A percentile compares a stretch with the other conserved stretches of the same genome.
Conservation (phyloP, 2,888 invertebrate genomes). For the Machimus atricapillus region DNA sequence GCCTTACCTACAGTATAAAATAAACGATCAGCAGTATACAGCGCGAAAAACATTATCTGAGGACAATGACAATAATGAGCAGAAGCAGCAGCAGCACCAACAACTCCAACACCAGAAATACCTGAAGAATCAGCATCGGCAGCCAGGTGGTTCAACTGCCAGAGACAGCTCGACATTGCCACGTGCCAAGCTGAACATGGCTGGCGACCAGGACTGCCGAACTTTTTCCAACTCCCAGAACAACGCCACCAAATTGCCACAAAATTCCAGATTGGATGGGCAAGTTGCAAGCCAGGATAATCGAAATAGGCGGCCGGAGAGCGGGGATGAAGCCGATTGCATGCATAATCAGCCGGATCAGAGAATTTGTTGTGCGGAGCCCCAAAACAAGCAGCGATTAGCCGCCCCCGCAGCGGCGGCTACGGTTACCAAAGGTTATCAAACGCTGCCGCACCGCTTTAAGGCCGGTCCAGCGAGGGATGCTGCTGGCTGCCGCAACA, state of each 20-base stretch:
- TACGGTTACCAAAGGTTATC: slow-evolving; percentile 39
- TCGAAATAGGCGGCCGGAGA: background rate
- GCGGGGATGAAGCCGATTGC: background rate
- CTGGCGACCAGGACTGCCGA: background rate
- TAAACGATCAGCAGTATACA: slow-evolving; percentile 47
- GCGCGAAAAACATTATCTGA: slow-evolving; percentile 27
- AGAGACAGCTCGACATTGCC: slow-evolving; percentile 13
- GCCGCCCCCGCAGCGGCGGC: background rate
- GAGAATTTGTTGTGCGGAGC: background rate
- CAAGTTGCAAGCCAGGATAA: background rate
- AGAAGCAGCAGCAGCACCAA: slow-evolving; percentile 38
- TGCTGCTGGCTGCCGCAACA: background rate
- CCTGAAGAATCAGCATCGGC: background rate
- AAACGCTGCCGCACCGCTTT: slow-evolving; percentile 41
- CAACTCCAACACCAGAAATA: background rate
- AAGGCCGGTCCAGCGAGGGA: background rate
- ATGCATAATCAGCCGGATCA: background rate
- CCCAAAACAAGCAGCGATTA: background rate
- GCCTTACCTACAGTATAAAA: slow-evolving; percentile 52
- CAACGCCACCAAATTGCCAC: background rate
- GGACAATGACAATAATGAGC: slow-evolving; percentile 47
- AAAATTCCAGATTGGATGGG: background rate
- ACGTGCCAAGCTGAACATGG: background rate
- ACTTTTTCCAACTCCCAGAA: background rate
- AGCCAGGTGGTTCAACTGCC: background rate